These are phyloP conservation scores for Bilobella aurantiaca DNA, from an alignment of 1,140 invertebrate genomes.

Conservation along the genomic window DNA sequence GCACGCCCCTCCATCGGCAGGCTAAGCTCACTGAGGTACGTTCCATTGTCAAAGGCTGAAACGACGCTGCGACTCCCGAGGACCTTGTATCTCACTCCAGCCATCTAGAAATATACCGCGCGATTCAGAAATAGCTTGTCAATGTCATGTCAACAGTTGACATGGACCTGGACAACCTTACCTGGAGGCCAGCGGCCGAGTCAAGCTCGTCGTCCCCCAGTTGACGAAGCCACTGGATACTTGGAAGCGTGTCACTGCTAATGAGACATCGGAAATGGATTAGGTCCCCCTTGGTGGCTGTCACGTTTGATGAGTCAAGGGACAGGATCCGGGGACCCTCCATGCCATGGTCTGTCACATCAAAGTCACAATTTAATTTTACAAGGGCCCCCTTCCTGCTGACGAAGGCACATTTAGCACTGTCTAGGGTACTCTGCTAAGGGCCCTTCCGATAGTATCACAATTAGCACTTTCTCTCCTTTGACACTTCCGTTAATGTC, in stretches of 20 bases:
- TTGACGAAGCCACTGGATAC: slow-evolving; percentile 20
- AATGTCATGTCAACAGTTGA: background rate
- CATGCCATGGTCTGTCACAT: slow-evolving; percentile 18
- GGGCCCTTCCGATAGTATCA: no score
- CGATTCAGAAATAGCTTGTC: no score
- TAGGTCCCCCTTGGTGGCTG: slow-evolving; percentile 15
- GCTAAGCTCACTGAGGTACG: slow-evolving; percentile 35
- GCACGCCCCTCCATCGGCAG: background rate
- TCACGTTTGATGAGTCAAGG: slow-evolving; percentile 27
- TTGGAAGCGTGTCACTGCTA: slow-evolving; percentile 20
- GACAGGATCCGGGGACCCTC: slow-evolving; percentile 15
- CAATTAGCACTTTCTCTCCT: no score
- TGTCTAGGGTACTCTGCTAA: no score
- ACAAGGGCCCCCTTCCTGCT: no score
- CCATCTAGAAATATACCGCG: slow-evolving; percentile 14
- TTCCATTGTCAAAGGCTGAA: slow-evolving; percentile 26
- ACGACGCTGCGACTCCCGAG: slow-evolving; percentile 5
- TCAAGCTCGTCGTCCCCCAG: slow-evolving; percentile 19
- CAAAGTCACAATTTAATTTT: background rate
- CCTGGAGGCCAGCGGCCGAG: background rate
- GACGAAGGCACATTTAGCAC: no score
- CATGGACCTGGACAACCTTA: background rate
- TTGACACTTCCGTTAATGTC: no score
- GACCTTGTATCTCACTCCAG: slow-evolving; percentile 11
- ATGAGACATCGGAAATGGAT: slow-evolving; percentile 28